Evolutionary conservation across 2,888 invertebrate species (phyloP).

Genomic region (Trachelus iudaicus): DNA sequence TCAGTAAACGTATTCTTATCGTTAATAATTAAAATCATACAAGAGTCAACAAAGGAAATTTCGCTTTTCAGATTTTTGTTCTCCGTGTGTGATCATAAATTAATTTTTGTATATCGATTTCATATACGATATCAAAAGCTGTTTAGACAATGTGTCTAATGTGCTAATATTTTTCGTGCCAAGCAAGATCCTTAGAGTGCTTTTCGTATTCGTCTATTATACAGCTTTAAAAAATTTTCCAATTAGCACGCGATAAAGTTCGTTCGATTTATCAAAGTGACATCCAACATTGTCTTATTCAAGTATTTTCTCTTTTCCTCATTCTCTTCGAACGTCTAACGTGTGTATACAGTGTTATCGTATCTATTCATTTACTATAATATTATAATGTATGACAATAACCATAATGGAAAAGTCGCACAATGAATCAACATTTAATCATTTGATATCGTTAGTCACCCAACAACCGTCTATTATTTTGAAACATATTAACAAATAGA

Average conservation of each 20-base stretch:
- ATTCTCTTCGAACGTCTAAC: not conserved
- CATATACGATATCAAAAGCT: not conserved
- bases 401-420: not conserved
- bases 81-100: not conserved
- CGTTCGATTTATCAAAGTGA: not conserved
- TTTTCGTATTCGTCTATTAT: not conserved
- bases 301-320: not conserved
- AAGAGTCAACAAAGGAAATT: not conserved
- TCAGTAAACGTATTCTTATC: not conserved
- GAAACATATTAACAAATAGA: constrained; percentile 39
- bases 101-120: not conserved
- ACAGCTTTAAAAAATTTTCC: not conserved
- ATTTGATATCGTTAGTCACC: constrained; percentile 5
- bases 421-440: not conserved
- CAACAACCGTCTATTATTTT: constrained; percentile 9
- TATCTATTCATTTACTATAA: not conserved
- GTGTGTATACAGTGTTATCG: not conserved
- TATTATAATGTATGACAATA: not conserved
- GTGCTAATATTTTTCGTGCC: not conserved
- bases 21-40: not conserved
- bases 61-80: not conserved
- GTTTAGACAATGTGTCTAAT: not conserved
- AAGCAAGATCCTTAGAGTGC: not conserved
- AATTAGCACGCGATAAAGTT: not conserved
- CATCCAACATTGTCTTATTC: not conserved